These are phyloP conservation scores for Nesoenas mayeri DNA, from an alignment of 2,113 vertebrate species.

Conservation along the genomic window DNA sequence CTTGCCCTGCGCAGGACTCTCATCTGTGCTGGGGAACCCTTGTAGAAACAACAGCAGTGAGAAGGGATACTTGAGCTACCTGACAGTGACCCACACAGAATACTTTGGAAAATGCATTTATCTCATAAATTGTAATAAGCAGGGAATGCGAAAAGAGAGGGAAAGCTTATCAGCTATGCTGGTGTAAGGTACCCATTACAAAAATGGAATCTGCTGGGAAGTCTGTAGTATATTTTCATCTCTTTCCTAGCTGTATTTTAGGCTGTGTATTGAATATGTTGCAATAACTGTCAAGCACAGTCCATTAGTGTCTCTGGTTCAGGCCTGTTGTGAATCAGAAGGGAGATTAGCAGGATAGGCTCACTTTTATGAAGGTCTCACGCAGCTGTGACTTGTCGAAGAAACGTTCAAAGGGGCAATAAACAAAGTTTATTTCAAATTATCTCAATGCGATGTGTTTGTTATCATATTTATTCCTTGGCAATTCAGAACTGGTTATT, in stretches of 20 bases:
- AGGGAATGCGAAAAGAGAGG: neutral
- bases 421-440: slow-evolving; percentile 66
- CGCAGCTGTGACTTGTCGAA: slow-evolving; percentile 20
- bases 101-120: neutral
- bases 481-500: slow-evolving; percentile 57
- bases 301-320: slow-evolving; percentile 58
- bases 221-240: slow-evolving; percentile 39
- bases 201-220: neutral
- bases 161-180: neutral
- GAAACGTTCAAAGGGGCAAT: slow-evolving; percentile 39
- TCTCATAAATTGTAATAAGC: slow-evolving; percentile 12
- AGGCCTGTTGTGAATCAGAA: slow-evolving; percentile 46
- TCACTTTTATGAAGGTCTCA: neutral
- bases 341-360: neutral
- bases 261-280: slow-evolving; percentile 24
- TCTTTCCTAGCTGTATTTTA: slow-evolving; percentile 43
- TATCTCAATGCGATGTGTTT: slow-evolving; percentile 45
- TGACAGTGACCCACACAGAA: neutral
- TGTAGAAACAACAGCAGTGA: neutral
- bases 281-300: slow-evolving; percentile 38
- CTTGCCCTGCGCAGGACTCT: neutral
- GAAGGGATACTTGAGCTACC: slow-evolving; percentile 9
- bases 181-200: neutral
- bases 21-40: neutral
- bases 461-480: slow-evolving; percentile 53